Percentiles rank a stretch among this genome's conserved stretches.
Evolutionary conservation across 2,888 invertebrate species (phyloP).

Genomic region (Ectropis crepuscularia): DNA sequence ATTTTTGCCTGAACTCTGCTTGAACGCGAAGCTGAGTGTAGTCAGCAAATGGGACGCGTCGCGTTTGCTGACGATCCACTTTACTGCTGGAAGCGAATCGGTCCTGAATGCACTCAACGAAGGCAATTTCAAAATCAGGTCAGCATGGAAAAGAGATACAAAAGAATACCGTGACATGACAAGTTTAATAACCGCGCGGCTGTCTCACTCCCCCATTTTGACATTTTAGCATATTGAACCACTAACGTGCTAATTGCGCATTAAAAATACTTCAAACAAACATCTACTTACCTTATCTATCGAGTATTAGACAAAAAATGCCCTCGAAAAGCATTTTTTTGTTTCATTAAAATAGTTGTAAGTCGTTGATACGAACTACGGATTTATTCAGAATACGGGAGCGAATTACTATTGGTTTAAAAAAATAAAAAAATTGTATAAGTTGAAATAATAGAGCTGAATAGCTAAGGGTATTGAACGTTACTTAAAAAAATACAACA

Average conservation of each 20-base stretch:
- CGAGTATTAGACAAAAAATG: not conserved
- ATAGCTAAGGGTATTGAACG: too few relatives aligned
- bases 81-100: constrained; percentile 38
- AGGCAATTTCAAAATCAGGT: constrained; percentile 43
- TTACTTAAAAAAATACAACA: not conserved
- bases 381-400: too few relatives aligned
- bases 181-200: too few relatives aligned
- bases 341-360: too few relatives aligned
- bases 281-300: not conserved
- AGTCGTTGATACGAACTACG: too few relatives aligned
- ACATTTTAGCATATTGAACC: too few relatives aligned
- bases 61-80: constrained; percentile 53
- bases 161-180: constrained; percentile 12
- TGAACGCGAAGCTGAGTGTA: constrained; percentile 24
- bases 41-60: constrained; percentile 50
- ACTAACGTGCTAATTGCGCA: too few relatives aligned
- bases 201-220: too few relatives aligned
- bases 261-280: not conserved
- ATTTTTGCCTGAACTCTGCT: constrained; percentile 52
- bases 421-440: too few relatives aligned
- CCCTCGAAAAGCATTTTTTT: too few relatives aligned
- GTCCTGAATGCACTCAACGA: constrained; percentile 44
- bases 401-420: too few relatives aligned
- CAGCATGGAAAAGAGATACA: constrained; percentile 28
- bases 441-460: too few relatives aligned